Conservation (phyloP, 2,113 vertebrate genomes). For the Carassius gibelio region DNA sequence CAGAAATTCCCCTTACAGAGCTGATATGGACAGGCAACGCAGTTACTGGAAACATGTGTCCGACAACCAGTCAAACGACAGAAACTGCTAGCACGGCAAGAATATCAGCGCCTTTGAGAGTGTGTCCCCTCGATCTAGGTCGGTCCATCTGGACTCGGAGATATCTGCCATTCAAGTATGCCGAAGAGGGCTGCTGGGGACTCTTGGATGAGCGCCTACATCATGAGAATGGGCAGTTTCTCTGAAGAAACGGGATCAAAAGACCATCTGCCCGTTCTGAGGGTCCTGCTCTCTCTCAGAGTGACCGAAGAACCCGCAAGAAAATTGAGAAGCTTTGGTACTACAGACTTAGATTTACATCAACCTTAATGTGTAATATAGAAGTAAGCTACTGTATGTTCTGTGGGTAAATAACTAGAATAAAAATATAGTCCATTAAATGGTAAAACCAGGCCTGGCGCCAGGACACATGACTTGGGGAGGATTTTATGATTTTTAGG, state of each 20-base stretch:
- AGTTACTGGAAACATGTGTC: conserved; percentile 35
- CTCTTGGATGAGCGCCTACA: conserved; percentile 65
- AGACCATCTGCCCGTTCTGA: conserved; percentile 71
- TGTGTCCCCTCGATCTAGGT: background rate
- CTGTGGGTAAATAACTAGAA: too few relatives aligned
- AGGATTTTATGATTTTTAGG: too few relatives aligned
- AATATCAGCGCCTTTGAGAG: background rate
- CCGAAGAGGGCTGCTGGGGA: conserved; percentile 51
- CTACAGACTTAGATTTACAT: background rate
- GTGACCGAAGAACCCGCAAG: conserved; percentile 42
- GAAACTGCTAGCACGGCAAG: background rate
- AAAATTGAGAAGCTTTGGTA: conserved; percentile 40
- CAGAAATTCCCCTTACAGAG: background rate
- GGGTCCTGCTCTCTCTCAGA: conserved; percentile 38
- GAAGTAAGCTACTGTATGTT: too few relatives aligned
- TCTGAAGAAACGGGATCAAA: conserved; percentile 75
- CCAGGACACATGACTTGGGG: too few relatives aligned
- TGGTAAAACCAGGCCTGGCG: background rate
- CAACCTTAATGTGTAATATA: background rate
- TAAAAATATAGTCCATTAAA: background rate
- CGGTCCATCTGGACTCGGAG: conserved; percentile 1
- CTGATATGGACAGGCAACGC: background rate
- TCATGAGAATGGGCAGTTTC: conserved; percentile 71
- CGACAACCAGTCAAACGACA: conserved; percentile 34
- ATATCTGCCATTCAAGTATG: conserved; percentile 18